Evolutionary conservation across 2,797 vertebrate genomes (phyloP).

Genomic region (Danio jaintianensis): DNA sequence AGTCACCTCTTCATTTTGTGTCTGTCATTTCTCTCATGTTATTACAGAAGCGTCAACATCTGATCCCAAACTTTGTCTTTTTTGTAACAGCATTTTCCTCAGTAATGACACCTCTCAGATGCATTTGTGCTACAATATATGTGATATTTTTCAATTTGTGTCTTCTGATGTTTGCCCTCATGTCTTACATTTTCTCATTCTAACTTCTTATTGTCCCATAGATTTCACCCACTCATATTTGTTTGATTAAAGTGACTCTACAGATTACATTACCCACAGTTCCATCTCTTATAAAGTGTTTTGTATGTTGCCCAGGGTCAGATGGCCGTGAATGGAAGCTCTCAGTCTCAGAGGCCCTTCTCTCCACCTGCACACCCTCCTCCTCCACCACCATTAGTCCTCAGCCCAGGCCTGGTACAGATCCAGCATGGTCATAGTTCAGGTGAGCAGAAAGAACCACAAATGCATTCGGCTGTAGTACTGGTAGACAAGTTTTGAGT

Average conservation of each 20-base stretch:
- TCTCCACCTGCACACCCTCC: conserved; percentile 89
- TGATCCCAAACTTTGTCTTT: neutral
- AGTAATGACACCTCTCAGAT: neutral
- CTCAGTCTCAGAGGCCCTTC: conserved; percentile 88
- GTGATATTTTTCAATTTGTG: conserved; percentile 4
- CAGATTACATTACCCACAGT: conserved; percentile 47
- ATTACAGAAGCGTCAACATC: conserved; percentile 20
- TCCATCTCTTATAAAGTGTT: conserved; percentile 33
- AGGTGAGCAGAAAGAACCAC: conserved; percentile 78
- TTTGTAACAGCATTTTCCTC: neutral
- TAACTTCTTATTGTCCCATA: conserved; percentile 39
- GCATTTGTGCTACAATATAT: conserved; percentile 7
- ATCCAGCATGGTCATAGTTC: conserved; percentile 86
- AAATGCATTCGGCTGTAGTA: neutral
- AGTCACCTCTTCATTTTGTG: neutral
- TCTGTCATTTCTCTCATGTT: neutral
- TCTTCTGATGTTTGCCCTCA: conserved; percentile 15
- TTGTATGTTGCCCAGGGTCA: conserved; percentile 80
- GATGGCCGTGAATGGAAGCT: conserved; percentile 91
- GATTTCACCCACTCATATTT: conserved; percentile 12
- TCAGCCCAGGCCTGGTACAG: conserved; percentile 82
- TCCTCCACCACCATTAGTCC: conserved; percentile 83
- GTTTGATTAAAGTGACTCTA: conserved; percentile 1
- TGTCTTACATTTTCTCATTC: conserved; percentile 32
- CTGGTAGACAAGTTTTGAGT: neutral